Evolutionary conservation across 1,140 invertebrate species (phyloP), one percentile per base, ranked within the genome.

Genomic region (Drosophila pectinifera): DNA sequence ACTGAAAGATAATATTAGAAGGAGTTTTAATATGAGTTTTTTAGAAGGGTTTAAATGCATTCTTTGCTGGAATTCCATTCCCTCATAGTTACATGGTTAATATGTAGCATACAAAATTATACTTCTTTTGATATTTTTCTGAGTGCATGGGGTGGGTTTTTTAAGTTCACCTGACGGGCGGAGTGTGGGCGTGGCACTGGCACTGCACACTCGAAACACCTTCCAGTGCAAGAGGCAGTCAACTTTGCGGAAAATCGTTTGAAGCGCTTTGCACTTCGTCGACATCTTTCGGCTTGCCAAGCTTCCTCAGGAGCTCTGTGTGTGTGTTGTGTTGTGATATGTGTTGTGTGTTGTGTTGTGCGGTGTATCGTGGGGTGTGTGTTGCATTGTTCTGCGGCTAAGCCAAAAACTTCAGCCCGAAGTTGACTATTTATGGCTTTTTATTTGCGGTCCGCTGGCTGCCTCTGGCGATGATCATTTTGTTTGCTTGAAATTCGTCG

Each of bases 181-280:
- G 49, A 36, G 20, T 59, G 34, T 34, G 26, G 64, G 65, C 36
- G 49, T 57, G 67, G 49, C 69, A 61, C 31, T 49, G 56, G 54
- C 61, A 28, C 46, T 73, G 73, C 74, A 75, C 79, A 79, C 79
- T 72, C 48, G 55, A 62, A 76, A 83, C 83, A 86, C 83, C 83
- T 86, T 86, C 83, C 83, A 86, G 70, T 88, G 83, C 80, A 84
- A 68, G 62, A 83, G 72, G 83, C 84, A 89, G 84, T 89, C 84
- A 89, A 89, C 84, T 89, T 89, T 83, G 84, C 84, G 84, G 84
- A 89, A 89, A 89, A 89, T 89, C 84, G 84, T 89, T 89, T 89
- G 84, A 89, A 89, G 80, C 84, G 80, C 84, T 89, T 89, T 83
- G 76, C 84, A 89, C 84, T 86, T 86, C 83, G 83, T 88, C 84